Evolutionary conservation across 2,888 invertebrate species (phyloP).

Genomic region (Drosophila neotestacea): DNA sequence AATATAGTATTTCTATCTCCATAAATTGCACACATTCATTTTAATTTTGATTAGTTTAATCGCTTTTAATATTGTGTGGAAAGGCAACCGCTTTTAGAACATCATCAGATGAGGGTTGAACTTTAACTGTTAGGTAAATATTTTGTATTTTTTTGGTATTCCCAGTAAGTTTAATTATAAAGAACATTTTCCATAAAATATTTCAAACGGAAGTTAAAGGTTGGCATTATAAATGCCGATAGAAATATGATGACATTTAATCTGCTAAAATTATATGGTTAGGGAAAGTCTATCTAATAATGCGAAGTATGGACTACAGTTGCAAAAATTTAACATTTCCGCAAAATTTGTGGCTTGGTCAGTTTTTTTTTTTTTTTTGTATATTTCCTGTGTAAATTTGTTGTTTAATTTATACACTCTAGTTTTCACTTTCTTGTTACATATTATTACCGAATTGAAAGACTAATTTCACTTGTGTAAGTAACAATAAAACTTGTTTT

Average conservation of each 20-base stretch:
- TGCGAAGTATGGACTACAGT: too few species aligned
- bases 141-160: too few species aligned
- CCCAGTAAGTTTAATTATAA: too few species aligned
- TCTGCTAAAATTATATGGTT: not conserved
- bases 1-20: conserved; percentile 7
- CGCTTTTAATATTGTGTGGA: not conserved
- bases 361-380: conserved; percentile 7
- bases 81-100: not conserved
- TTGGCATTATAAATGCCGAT: not conserved
- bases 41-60: conserved; percentile 4
- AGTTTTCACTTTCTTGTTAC: conserved; percentile 37
- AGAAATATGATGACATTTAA: not conserved
- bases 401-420: conserved; percentile 1
- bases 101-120: not conserved
- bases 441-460: conserved; percentile 63
- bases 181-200: not conserved
- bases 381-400: not conserved
- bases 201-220: not conserved
- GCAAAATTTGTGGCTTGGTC: not conserved
- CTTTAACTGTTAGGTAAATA: too few species aligned
- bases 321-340: not conserved
- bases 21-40: conserved; percentile 4
- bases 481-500: conserved; percentile 58
- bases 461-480: conserved; percentile 62
- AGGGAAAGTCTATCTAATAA: too few species aligned